Evolutionary conservation across 2,888 invertebrate genomes (phyloP), one percentile per base, ranked within the genome.

Genomic region (Dasypolia templi): DNA sequence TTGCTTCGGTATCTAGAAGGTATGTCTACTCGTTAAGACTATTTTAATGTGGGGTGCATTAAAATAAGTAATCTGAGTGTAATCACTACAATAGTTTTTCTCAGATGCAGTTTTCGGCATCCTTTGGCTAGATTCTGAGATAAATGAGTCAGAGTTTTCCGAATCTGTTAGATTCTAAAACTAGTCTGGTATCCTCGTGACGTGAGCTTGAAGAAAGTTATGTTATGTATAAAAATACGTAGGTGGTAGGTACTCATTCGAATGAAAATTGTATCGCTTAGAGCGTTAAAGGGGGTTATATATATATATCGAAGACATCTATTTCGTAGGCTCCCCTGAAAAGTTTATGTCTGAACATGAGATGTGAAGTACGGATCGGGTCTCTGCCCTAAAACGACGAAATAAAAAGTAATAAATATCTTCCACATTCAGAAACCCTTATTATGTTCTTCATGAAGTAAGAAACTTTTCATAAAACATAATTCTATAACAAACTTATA

Each of bases 401-500:
- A n/a, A 58, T 65, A 59, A 69, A 64, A 61, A 66, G 61, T 32
- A 66, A 59, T 51, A 64, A 70, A 55, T 61, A 63, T 71, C n/a
- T 26, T 49, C 17, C 17, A 59, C 59, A 55, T 51, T 59, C 35
- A 29, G 35, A 49, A 64, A 71, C 42, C 35, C 6, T 75, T 65
- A 71, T 35, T 56, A 51, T 53, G 58, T 75, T 70, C 53, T 56
- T 67, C 61, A 68, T 58, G 55, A 58, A 82, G 55, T 59, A 77
- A 56, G 14, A 72, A 84, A 84, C 61, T 82, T 84, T 81, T 64
- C 59, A 72, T 84, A 82, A 75, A 81, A 53, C n/a, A 76, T 64
- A 63, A 72, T 56, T 53, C 53, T 39, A 12, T 68, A 59, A 53
- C 35, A 55, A 72, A 68, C 49, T 75, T 64, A 29, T 72, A 62